These are phyloP conservation scores for Tipula unca DNA, from an alignment of 2,888 invertebrate species.

Conservation along the genomic window DNA sequence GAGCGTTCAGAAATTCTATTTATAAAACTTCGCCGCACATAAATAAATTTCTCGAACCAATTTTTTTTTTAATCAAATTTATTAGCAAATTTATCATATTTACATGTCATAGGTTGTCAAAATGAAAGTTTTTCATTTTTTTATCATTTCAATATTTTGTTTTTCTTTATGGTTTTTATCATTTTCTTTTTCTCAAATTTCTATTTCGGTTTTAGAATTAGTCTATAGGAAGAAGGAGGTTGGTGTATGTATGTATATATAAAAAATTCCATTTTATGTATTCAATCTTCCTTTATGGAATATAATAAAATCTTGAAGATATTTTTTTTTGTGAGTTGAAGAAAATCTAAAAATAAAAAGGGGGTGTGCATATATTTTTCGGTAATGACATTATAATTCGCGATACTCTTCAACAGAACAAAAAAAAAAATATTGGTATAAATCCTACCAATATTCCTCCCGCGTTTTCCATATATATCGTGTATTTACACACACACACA, in stretches of 20 bases:
- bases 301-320: background rate
- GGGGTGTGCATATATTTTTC: conserved; percentile 8
- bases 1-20: background rate
- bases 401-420: background rate
- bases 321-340: background rate
- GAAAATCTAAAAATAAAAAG: background rate
- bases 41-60: background rate
- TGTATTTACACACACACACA: background rate
- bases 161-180: background rate
- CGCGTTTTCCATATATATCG: background rate
- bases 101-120: background rate
- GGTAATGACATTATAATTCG: background rate
- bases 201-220: background rate
- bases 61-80: background rate
- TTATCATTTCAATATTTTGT: background rate
- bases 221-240: background rate
- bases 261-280: background rate
- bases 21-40: background rate
- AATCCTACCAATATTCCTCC: background rate
- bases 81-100: conserved; percentile 8
- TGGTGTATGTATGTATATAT: background rate
- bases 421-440: background rate
- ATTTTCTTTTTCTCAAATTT: background rate
- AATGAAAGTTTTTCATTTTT: background rate
- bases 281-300: background rate